Percentiles rank a stretch among this genome's conserved stretches.
phyloP scores from a whole-genome alignment of 2,113 vertebrate species.

The Trematomus loennbergii region DNA sequence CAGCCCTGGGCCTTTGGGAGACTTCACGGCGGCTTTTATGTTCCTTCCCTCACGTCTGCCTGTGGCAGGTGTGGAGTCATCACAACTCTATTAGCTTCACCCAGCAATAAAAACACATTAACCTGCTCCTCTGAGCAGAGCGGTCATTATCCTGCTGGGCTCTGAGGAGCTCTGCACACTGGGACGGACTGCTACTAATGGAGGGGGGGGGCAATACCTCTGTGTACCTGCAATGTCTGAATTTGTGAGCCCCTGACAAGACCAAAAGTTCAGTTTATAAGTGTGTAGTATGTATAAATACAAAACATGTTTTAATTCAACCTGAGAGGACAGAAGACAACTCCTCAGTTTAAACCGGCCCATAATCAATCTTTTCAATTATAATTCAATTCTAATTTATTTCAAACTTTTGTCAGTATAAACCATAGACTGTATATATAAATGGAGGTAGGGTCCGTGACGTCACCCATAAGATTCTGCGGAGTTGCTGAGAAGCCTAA shows the following conservation, averaged over 20 bases:
- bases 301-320: neutral
- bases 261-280: neutral
- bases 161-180: conserved; percentile 12
- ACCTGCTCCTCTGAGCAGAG: conserved; percentile 77
- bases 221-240: neutral
- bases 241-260: neutral
- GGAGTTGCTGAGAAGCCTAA: no score
- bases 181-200: neutral
- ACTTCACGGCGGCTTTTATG: conserved; percentile 78
- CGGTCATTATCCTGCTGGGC: conserved; percentile 75
- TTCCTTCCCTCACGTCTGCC: conserved; percentile 41
- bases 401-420: no score
- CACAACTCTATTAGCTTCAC: conserved; percentile 87
- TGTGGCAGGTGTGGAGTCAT: conserved; percentile 85
- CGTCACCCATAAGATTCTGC: no score
- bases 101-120: conserved; percentile 84
- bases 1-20: conserved; percentile 80
- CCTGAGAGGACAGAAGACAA: neutral
- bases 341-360: no score
- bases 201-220: neutral
- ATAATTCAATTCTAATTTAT: no score
- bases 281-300: conserved; percentile 1
- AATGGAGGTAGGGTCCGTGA: no score
- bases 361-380: no score
- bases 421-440: no score